Evolutionary conservation across 1,140 invertebrate species (phyloP), one percentile per base, ranked within the genome.

Genomic region (Acyrthosiphon pisum): DNA sequence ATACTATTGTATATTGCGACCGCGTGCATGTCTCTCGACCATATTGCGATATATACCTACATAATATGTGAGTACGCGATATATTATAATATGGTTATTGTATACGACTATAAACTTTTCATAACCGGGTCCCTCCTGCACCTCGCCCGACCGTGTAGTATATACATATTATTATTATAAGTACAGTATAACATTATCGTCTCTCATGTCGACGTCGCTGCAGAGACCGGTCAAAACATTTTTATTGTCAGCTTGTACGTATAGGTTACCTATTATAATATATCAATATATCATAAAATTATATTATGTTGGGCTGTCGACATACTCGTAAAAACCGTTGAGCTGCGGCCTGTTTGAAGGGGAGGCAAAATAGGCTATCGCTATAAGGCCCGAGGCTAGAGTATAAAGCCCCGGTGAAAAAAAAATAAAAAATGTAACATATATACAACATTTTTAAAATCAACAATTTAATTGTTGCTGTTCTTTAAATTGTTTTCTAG

Each of bases 181-280:
- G 60, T 76, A 2, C 60, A n/a, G 30, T 18, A 76, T n/a, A 76
- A 76, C n/a, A n/a, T 76, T n/a, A 20, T 76, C 6, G 60, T 35
- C 14, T 76, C 14, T 76, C 11, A 14, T 76, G 60, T 76, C 30
- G 60, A 68, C 60, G 30, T 68, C 14, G 3, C 60, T 6, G n/a
- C n/a, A n/a, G 60, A 68, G 60, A 68, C 60, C 60, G n/a, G 60
- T 76, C 60, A 76, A 76, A 76, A 76, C n/a, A 76, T 76, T 76
- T 76, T 76, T 76, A 76, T 76, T 14, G 60, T 76, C 60, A n/a
- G 14, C 60, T n/a, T 20, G 30, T n/a, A 18, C 60, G 60, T n/a
- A 50, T 20, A 68, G 30, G 60, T 41, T 68, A 68, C 14, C n/a
- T 26, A 26, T 76, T 53, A 23, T 53, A 53, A 53, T 53, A 1